Evolutionary conservation across 2,888 invertebrate species (phyloP), one percentile per base, ranked within the genome.

Genomic region (Sesia apiformis): DNA sequence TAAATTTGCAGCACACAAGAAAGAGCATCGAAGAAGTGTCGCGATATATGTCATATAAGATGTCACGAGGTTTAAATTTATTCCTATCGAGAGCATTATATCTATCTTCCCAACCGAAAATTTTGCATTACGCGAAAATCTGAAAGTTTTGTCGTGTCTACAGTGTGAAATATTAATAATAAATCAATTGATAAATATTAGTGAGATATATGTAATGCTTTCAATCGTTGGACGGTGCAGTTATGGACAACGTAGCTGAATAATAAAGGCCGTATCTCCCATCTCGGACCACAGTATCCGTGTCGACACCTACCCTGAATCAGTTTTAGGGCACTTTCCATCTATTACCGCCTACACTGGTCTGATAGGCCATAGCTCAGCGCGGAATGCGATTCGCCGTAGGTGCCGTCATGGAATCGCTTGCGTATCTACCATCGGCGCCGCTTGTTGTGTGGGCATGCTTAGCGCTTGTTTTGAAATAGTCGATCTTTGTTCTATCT

Each of bases 341-440:
- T 83, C 79, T 70, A 77, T 82, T 78, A 82, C 78, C 81, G 74
- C 83, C 85, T 78, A 84, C 85, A 75, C n/a, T 46, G 23, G 46
- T 46, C n/a, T 46, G 46, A 46, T 46, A 46, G 73, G 73, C 72
- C 73, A 76, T 84, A 80, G 74, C 75, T 71, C 64, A 69, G 66
- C 63, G 65, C 59, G 76, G 78, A 76, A 79, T 79, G 80, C 76
- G 75, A 79, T 78, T 77, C 64, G 71, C 67, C 69, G 75, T 75
- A 74, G 76, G 76, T 75, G 73, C 72, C 65, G 67, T 65, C 69
- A 52, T 53, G 62, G 66, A 67, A 46, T 67, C 62, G 66, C 64
- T 63, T 59, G 67, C 69, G 66, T 78, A 78, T 46, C 46, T 46
- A 46, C 46, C 46, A 46, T 46, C 46, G 46, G 46, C 46, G 46